Evolutionary conservation across 2,888 invertebrate genomes (phyloP).

Genomic region (Ganaspis brasiliensis): DNA sequence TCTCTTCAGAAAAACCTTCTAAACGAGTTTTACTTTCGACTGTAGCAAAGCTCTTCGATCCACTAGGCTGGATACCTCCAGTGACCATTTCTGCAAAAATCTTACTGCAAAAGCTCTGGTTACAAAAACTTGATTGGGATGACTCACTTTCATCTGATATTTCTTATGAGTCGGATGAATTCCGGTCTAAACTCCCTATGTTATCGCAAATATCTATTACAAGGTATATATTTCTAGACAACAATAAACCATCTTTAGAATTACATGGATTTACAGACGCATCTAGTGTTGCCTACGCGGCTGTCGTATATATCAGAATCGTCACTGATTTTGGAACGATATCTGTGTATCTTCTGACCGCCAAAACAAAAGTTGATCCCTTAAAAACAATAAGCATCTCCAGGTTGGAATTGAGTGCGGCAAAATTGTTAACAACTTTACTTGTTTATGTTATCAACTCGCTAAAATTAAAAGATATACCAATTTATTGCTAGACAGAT

Average conservation of each 20-base stretch:
- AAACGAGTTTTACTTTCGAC: neutral
- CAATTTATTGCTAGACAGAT: constrained; percentile 58
- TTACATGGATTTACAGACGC: too few species aligned
- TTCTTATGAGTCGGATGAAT: neutral
- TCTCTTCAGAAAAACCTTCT: neutral
- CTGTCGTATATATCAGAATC: constrained; percentile 52
- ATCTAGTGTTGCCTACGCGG: constrained; percentile 58
- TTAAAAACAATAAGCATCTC: constrained; percentile 55
- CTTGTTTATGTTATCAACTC: neutral
- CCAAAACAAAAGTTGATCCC: constrained; percentile 48
- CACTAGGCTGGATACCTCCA: neutral
- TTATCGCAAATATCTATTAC: too few species aligned
- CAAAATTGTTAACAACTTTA: constrained; percentile 47
- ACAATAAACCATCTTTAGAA: too few species aligned
- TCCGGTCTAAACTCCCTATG: constrained; percentile 5
- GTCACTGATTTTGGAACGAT: neutral
- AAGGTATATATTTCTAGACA: too few species aligned
- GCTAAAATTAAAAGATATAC: neutral
- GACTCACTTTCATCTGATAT: neutral
- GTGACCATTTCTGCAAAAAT: too few species aligned
- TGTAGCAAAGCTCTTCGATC: neutral
- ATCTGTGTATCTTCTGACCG: neutral
- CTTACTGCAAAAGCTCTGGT: neutral
- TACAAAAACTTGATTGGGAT: neutral
- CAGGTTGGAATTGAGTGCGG: constrained; percentile 56